Base-by-base conservation (phyloP, 2,113 vertebrate species). In the Stictonetta naevosa region DNA sequence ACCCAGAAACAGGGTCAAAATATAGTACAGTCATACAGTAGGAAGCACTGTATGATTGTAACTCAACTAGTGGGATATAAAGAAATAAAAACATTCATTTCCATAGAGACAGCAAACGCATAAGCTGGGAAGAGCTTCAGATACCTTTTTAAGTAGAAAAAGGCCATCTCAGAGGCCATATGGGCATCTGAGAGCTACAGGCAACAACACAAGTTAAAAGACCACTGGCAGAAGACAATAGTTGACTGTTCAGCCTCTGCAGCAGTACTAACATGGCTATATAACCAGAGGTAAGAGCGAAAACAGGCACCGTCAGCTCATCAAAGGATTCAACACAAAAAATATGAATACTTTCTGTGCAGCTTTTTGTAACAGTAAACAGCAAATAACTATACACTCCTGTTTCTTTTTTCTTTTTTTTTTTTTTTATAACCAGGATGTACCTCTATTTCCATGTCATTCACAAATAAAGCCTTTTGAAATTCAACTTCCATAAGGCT, bases 401-500 rank as follows among this genome's bases (percentile, higher is more conserved):
- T 63, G 4, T 75, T 64, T 38, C 10, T 38, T 38, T 64, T 38
- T 38, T 38, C 36, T 86, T 63, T 90, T 87, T 79, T 52, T 69
- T 42, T 86, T 63, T 90, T 87, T 79, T 53, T 77, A 33, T 46
- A 85, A 44, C 56, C 17, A 74, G 94, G 64, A 93, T 26, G 4
- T 38, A 86, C 18, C 15, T 93, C 84, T 88, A 28, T 82, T 90
- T 85, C 42, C 64, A 84, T 36, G 67, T 91, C 87, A 77, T 88
- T 80, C 17, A 91, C 21, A 79, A 82, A 38, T 36, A 85, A 89
- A 46, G 60, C 9, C 58, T 91, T 77, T 60, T 76, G 58, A 92
- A 97, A 92, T 91, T 74, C 77, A 63, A 50, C 69, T 69, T 94
- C 44, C 48, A 34, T 72, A 46, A 92, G 33, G 66, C 25, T 74